phyloP scores from a whole-genome alignment of 2,888 invertebrate genomes.

The Busseola fusca region DNA sequence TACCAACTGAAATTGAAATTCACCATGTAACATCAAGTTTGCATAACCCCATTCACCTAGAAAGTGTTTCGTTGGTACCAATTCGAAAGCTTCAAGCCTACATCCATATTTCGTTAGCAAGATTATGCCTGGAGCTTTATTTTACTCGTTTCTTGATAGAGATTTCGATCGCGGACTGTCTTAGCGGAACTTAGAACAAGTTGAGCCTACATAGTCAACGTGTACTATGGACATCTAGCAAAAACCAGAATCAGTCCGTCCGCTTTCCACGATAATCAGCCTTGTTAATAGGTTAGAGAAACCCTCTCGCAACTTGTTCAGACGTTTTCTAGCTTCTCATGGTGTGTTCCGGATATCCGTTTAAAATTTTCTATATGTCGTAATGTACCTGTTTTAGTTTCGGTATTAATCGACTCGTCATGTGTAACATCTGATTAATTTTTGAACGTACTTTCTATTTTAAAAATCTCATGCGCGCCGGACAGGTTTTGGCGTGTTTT shows the following conservation, averaged over 20 bases:
- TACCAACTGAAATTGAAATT: constrained; percentile 82
- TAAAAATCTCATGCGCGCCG: constrained; percentile 69
- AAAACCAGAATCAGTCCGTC: constrained; percentile 82
- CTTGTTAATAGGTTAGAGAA: constrained; percentile 87
- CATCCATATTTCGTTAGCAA: constrained; percentile 83
- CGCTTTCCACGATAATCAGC: constrained; percentile 84
- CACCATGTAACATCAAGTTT: constrained; percentile 84
- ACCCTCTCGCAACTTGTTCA: constrained; percentile 76
- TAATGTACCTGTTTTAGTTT: constrained; percentile 55
- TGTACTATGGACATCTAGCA: constrained; percentile 81
- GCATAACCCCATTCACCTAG: constrained; percentile 85
- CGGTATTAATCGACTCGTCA: constrained; percentile 52
- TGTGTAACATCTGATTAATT: constrained; percentile 60
- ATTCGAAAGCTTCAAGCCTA: constrained; percentile 85
- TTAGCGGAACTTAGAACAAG: constrained; percentile 82
- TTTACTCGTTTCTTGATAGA: constrained; percentile 81
- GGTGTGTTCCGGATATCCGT: constrained; percentile 73
- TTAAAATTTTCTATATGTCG: constrained; percentile 63
- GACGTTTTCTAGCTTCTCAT: constrained; percentile 79
- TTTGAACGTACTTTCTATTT: constrained; percentile 80
- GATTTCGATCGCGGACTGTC: constrained; percentile 75
- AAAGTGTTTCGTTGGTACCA: constrained; percentile 81
- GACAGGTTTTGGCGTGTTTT: constrained; percentile 72
- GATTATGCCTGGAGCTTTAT: constrained; percentile 82
- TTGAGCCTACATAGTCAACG: constrained; percentile 78